Evolutionary conservation across 2,797 vertebrate genomes (phyloP), one percentile per base, ranked within the genome.

Genomic region (Hirundo rustica): DNA sequence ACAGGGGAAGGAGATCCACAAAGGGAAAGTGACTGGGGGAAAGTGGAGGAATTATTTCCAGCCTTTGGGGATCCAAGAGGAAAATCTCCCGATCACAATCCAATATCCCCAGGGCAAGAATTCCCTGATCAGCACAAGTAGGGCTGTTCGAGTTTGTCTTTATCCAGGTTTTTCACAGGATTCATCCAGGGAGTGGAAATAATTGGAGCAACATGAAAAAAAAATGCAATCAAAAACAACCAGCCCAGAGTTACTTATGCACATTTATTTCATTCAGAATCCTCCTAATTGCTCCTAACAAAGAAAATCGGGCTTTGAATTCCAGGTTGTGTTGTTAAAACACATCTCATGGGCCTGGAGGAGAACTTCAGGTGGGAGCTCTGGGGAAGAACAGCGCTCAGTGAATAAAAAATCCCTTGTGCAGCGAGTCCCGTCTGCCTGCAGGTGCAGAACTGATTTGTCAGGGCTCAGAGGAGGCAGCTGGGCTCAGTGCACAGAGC

Each of bases 401-500:
- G 20, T 7, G 38, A 70, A 70, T 18, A 16, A 82, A 67, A 58
- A 78, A 13, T 15, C 26, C 44, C n/a, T 54, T 27, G 16, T 32
- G 25, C 13, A 26, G 70, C 6, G 30, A n/a, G 26, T 55, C 11
- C 70, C 16, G 45, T 51, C 64, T 23, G 32, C 6, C 3, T 18
- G 50, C 16, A 40, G 58, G 80, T 3, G 20, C 44, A 78, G 66
- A 70, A n/a, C 26, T 5, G 73, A 42, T 92, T 42, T 48, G 91
- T 13, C 60, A 85, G 36, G 53, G 94, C 86, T 80, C 84, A 42
- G 67, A 67, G 88, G 50, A 93, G 54, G 45, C 87, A 64, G 81
- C 93, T 71, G 89, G 76, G 42, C 66, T 47, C 50, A 76, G 53
- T 51, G 42, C 50, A 25, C 25, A 3, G 38, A 82, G 72, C 14